Conservation (phyloP, 2,113 vertebrate species). For the Ursus arctos region DNA sequence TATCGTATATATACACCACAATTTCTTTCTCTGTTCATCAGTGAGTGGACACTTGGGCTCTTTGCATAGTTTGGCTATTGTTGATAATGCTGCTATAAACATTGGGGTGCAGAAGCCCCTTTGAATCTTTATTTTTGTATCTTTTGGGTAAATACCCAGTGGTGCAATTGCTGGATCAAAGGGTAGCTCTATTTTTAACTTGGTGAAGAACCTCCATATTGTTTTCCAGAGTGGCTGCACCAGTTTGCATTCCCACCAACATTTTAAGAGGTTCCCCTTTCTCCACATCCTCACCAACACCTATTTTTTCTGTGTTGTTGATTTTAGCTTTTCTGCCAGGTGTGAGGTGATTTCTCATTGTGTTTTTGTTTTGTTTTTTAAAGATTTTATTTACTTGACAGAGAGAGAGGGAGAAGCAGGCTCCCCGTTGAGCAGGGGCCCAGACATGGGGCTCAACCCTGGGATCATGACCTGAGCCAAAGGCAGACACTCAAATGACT, state of each 20-base stretch:
- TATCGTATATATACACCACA: neutral
- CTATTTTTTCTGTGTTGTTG: neutral
- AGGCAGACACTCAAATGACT: no score
- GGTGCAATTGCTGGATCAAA: neutral
- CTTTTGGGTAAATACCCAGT: neutral
- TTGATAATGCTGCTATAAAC: neutral
- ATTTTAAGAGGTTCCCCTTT: neutral
- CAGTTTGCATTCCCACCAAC: neutral
- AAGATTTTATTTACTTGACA: no score
- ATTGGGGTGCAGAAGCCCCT: neutral
- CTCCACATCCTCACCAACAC: neutral
- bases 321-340: neutral
- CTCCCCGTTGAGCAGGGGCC: no score
- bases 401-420: no score
- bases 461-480: no score
- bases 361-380: neutral
- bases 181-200: neutral
- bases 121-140: neutral
- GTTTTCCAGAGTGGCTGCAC: no score
- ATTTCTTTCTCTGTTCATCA: neutral
- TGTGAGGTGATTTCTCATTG: neutral
- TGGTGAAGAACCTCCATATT: neutral
- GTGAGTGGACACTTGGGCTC: neutral
- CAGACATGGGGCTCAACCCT: no score
- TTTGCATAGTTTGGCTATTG: neutral